phyloP scores from a whole-genome alignment of 2,113 vertebrate genomes.

The Zosterops pallidus region DNA sequence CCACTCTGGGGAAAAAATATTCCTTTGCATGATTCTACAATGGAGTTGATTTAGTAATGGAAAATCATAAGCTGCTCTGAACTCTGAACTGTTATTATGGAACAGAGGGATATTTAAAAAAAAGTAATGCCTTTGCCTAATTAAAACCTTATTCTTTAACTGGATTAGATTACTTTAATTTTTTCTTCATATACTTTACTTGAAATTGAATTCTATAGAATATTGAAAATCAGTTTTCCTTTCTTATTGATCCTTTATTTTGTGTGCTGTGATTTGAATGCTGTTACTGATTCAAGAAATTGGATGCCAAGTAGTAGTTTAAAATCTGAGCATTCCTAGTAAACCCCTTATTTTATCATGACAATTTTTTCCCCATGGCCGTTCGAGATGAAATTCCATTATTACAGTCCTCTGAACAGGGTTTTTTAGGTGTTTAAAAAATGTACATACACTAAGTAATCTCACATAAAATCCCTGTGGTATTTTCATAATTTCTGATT shows the following conservation, averaged over 20 bases:
- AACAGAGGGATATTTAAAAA: background rate
- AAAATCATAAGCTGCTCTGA: background rate
- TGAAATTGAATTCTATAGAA: background rate
- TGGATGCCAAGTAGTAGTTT: background rate
- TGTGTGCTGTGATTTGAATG: background rate
- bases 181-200: background rate
- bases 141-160: constrained; percentile 21
- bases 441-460: background rate
- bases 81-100: background rate
- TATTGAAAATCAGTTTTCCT: background rate
- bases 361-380: background rate
- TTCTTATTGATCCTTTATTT: background rate
- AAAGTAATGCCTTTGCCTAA: background rate
- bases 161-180: background rate
- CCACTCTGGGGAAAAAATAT: background rate
- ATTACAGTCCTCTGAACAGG: background rate
- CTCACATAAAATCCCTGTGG: background rate
- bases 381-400: constrained; percentile 1
- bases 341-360: background rate
- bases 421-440: background rate
- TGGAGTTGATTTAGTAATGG: background rate
- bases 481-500: constrained; percentile 16
- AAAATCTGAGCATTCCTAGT: background rate
- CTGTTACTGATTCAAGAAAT: background rate
- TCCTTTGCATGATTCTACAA: background rate